Evolutionary conservation across 2,888 invertebrate species (phyloP), one percentile per base, ranked within the genome.

Genomic region (Geotrupes spiniger): DNA sequence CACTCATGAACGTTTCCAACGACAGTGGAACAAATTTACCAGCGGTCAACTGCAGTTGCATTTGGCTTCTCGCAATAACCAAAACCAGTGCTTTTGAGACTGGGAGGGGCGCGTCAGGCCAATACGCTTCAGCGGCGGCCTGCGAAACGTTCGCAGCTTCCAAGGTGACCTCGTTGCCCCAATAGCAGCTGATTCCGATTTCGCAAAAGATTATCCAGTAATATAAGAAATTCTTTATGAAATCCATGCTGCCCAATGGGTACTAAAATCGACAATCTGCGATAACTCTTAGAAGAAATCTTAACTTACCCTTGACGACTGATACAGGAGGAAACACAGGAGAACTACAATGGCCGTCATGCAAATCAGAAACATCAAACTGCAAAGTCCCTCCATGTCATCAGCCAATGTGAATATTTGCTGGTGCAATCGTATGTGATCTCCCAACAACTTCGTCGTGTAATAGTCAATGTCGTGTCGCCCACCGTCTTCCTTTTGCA

Each of bases 131-230:
- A 11, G 49, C 50, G 5, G 45, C 57, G 2, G 53, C 58, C 15
- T 48, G 17, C 0, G 59, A 56, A 8, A 61, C 44, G 2, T 49
- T 40, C 4, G 49, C 57, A 27, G 56, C 54, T 45, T 56, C 45
- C 16, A 55, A 25, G 9, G 53, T 57, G 14, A 59, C 52, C 38
- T 60, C 60, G 27, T 61, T 58, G 1, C 60, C 61, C 58, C 60
- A 60, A 42, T 57, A 61, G n/a, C 60, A 60, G 26, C 52, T 60
- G 43, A 58, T 49, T 10, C 56, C 53, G 10, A 59, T 53, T 45
- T 61, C 58, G 29, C 51, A 56, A 8, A 56, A 52, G 11, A 61
- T 54, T 17, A 57, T 49, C 26, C 52, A 51, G 27, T 54, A 58
- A 33, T 57, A 60, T 11, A 45, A 48, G 16, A 53, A 41, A 33